Evolutionary conservation across 2,888 invertebrate genomes (phyloP), one percentile per base, ranked within the genome.

Genomic region (Macaria notata): DNA sequence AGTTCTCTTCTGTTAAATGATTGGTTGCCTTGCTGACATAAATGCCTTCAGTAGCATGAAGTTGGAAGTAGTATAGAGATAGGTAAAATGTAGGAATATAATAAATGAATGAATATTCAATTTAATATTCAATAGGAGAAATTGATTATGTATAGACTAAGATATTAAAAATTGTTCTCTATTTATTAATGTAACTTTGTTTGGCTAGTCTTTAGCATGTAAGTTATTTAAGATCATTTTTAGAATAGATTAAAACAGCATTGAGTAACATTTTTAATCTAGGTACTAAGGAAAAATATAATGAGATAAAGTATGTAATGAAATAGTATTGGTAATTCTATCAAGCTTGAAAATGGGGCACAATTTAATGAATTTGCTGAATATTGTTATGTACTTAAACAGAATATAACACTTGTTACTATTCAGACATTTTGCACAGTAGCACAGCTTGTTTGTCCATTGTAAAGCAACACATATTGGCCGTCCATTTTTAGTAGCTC

Each of bases 401-500:
- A 38, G 45, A 52, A 38, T 46, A 46, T 54, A 54, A 29, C 31
- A 42, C 5, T 49, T 46, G 57, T 58, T 54, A 61, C 55, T 55
- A 59, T 47, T 49, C 62, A 56, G 49, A 61, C 3, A 6, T 36
- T 61, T 61, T 51, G 66, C 62, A 56, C 56, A 56, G 33, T 42
- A 61, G 62, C 67, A 59, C 61, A 63, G 71, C 74, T 69, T 72
- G 59, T 66, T 69, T 72, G 59, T 66, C 66, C 66, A 54, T 54
- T 59, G 61, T 60, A 56, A 36, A 6, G 41, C 31, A 33, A 52
- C 36, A 54, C 55, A 60, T 66, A 69, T 69, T 71, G 65, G 67
- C 77, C 77, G 78, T 78, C 78, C 78, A 78, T 76, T 76, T 74
- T 72, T 50, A 67, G 66, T 71, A 71, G 70, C 59, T 43, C 66